These are phyloP conservation scores for Tiaroga cobitis DNA, from an alignment of 2,797 vertebrate species.

Conservation along the genomic window DNA sequence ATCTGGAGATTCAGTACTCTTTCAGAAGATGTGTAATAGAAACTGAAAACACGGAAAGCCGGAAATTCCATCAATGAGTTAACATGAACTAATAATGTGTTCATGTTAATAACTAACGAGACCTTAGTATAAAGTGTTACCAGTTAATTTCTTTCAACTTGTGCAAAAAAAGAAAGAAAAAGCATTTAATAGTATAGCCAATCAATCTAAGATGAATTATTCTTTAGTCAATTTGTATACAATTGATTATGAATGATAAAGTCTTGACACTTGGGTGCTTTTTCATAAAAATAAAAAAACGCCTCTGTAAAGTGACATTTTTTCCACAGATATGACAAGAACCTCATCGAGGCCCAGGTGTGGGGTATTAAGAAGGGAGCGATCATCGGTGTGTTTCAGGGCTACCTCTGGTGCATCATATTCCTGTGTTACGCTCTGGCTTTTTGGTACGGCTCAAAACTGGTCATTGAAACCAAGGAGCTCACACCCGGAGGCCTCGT, in stretches of 20 bases:
- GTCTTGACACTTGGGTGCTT: neutral
- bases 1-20: too few relatives aligned
- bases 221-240: neutral
- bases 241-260: neutral
- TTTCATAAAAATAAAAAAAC: neutral
- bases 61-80: too few relatives aligned
- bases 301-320: neutral
- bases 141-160: neutral
- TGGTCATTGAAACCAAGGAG: constrained; percentile 81
- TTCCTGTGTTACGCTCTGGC: constrained; percentile 81
- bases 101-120: neutral
- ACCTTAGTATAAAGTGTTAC: neutral
- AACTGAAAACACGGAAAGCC: too few relatives aligned
- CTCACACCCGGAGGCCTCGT: constrained; percentile 79
- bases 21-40: too few relatives aligned
- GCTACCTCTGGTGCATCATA: constrained; percentile 82
- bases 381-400: constrained; percentile 79
- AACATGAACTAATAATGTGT: neutral
- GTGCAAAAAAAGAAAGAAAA: too few relatives aligned
- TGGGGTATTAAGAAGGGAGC: constrained; percentile 82
- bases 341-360: constrained; percentile 76
- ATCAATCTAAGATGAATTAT: neutral
- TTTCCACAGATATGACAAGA: constrained; percentile 78
- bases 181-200: too few relatives aligned
- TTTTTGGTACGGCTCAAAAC: constrained; percentile 84